These are phyloP conservation scores for Manduca sexta DNA, from an alignment of 1,140 invertebrate species.

Conservation along the genomic window DNA sequence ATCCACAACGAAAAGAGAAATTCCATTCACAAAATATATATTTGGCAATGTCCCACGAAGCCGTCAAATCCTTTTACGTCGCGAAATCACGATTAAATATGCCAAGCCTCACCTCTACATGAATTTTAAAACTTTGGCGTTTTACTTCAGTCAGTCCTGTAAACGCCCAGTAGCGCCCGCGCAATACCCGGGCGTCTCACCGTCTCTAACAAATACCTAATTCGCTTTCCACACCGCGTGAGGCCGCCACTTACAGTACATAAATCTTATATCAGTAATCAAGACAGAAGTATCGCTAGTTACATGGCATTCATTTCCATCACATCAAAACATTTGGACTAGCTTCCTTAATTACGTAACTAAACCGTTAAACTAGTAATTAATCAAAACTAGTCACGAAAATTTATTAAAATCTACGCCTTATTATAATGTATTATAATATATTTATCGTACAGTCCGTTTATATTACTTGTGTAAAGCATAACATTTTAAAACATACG, in stretches of 20 bases:
- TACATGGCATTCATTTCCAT: slow-evolving; percentile 64
- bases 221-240: not conserved
- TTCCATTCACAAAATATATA: slow-evolving; percentile 38
- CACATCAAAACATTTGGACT: slow-evolving; percentile 69
- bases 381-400: slow-evolving; percentile 67
- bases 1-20: slow-evolving; percentile 55
- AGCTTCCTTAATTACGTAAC: slow-evolving; percentile 69
- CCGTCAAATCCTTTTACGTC: slow-evolving; percentile 8
- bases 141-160: slow-evolving; percentile 5
- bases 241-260: not conserved
- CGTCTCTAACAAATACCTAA: not conserved
- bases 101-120: not conserved
- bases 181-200: slow-evolving; percentile 4
- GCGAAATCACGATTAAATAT: slow-evolving; percentile 7
- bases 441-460: slow-evolving; percentile 45
- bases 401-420: slow-evolving; percentile 39
- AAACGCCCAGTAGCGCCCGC: slow-evolving; percentile 12
- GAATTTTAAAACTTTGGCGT: slow-evolving; percentile 9
- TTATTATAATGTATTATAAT: slow-evolving; percentile 33
- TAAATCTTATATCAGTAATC: slow-evolving; percentile 20
- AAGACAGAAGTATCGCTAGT: slow-evolving; percentile 49
- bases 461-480: slow-evolving; percentile 35
- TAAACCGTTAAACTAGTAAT: slow-evolving; percentile 61
- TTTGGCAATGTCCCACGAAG: slow-evolving; percentile 55
- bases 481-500: slow-evolving; percentile 16